Evolutionary conservation across 2,797 vertebrate species (phyloP), one percentile per base, ranked within the genome.

Genomic region (Hypotaenidia philippensis): DNA sequence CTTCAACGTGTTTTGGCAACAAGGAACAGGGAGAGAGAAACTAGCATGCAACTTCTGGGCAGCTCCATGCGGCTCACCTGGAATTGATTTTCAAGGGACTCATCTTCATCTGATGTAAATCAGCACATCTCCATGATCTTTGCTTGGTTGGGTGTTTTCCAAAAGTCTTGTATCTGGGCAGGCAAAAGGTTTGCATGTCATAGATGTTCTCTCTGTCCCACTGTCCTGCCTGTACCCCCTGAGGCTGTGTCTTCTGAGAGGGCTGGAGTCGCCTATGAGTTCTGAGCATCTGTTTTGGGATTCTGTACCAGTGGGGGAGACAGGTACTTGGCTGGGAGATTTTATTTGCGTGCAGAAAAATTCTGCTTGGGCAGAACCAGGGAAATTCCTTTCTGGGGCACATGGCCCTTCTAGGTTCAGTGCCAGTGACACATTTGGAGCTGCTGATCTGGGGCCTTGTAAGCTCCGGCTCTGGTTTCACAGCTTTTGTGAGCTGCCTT

Each of bases 401-500:
- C 66, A 61, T 0, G 3, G 38, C 20, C 36, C 50, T 75, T 87
- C 50, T 83, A 47, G 50, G 31, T 94, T 85, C 27, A 26, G 26
- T 78, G 87, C 78, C 93, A 96, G 34, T 87, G 89, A 80, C 71
- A 86, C 21, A 34, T 86, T 87, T 91, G 89, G 79, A 90, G 92
- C 23, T 92, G 89, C 76, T 59, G 65, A 56, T 94, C 50, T 82
- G 75, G 36, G 50, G 66, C 56, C 55, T 89, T 78, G 44, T 79
- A 60, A 77, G 34, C 44, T 91, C 77, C 5, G 5, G 69, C 50
- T 94, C 63, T 86, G 9, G 1, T 90, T 92, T 94, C 83, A 65
- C 78, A 90, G 76, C 32, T 91, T 95, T 93, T 91, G 80, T 87
- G 92, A 86, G 52, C 64, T 93, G 82, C 50, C 52, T 92, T 97